Percentiles rank a stretch among this genome's conserved stretches.
phyloP scores from a whole-genome alignment of 2,888 invertebrate species.

The Chaitophorus viminalis region DNA sequence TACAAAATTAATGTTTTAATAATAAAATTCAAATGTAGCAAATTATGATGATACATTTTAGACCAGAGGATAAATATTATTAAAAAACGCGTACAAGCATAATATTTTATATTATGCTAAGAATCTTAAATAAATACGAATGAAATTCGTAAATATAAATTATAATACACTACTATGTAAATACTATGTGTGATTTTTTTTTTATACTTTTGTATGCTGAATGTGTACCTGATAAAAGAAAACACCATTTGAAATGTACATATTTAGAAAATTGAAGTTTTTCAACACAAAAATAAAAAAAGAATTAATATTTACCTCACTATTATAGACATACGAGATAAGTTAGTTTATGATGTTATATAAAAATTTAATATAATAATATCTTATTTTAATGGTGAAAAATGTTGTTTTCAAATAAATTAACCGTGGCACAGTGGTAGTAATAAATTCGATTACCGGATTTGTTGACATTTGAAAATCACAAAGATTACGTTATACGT shows the following conservation, averaged over 20 bases:
- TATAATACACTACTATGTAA: neutral
- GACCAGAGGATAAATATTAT: neutral
- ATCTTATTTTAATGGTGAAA: too few relatives aligned
- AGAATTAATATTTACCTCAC: too few relatives aligned
- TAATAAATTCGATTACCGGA: neutral
- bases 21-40: neutral
- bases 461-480: neutral
- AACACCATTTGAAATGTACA: too few relatives aligned
- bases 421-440: too few relatives aligned
- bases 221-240: too few relatives aligned
- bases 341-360: too few relatives aligned
- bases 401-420: too few relatives aligned
- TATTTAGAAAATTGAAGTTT: too few relatives aligned
- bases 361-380: too few relatives aligned
- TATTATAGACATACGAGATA: too few relatives aligned
- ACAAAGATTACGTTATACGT: neutral
- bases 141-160: neutral
- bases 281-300: too few relatives aligned
- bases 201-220: neutral
- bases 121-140: conserved; percentile 6
- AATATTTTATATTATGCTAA: neutral
- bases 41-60: neutral
- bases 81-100: conserved; percentile 17
- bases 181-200: neutral
- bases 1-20: too few relatives aligned